phyloP scores from a whole-genome alignment of 1,140 invertebrate genomes.

The Zaprionus inermis region DNA sequence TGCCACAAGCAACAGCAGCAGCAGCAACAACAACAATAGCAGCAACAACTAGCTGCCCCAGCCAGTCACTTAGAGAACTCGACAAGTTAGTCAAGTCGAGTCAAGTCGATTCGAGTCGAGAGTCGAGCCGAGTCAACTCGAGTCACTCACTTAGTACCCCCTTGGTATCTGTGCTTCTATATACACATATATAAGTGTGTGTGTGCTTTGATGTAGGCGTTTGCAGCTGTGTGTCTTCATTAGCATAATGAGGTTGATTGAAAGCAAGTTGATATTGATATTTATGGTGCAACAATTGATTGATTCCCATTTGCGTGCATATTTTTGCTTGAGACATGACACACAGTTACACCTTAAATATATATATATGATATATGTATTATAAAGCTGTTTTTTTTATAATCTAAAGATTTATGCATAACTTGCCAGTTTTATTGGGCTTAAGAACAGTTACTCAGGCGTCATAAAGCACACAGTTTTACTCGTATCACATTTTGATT shows the following conservation, averaged over 20 bases:
- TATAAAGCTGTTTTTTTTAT: too few species aligned
- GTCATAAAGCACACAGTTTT: too few species aligned
- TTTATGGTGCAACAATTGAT: slow-evolving; percentile 62
- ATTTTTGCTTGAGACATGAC: background rate
- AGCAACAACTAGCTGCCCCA: slow-evolving; percentile 8
- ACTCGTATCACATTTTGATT: too few species aligned
- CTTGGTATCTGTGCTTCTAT: background rate
- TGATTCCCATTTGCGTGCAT: slow-evolving; percentile 27
- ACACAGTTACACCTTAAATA: background rate
- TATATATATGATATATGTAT: background rate
- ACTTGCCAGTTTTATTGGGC: too few species aligned
- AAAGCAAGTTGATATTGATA: slow-evolving; percentile 73
- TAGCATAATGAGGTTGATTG: slow-evolving; percentile 77
- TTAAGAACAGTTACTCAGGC: too few species aligned
- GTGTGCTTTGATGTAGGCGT: slow-evolving; percentile 53
- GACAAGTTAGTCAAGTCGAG: slow-evolving; percentile 60
- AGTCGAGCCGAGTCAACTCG: slow-evolving; percentile 22
- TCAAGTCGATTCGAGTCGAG: slow-evolving; percentile 21
- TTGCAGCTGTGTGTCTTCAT: slow-evolving; percentile 72
- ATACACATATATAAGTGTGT: too few species aligned
- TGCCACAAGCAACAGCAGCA: background rate
- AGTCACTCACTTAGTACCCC: slow-evolving; percentile 56
- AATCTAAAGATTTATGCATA: too few species aligned
- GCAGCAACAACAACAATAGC: background rate
- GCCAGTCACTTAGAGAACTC: slow-evolving; percentile 55